phyloP scores from a whole-genome alignment of 2,113 vertebrate species.

The Miniopterus natalensis region DNA sequence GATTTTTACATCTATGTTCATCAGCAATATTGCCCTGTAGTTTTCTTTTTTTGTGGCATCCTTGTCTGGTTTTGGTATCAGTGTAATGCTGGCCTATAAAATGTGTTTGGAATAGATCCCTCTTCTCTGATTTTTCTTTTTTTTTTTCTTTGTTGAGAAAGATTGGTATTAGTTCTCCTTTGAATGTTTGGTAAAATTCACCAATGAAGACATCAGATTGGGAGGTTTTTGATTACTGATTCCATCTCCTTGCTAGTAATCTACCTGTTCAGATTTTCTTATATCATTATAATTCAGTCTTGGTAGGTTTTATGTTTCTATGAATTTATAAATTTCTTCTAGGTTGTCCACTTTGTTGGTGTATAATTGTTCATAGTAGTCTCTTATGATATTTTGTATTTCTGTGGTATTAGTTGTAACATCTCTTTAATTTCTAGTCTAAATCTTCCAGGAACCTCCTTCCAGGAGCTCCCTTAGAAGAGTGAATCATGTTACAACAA shows the following conservation, averaged over 20 bases:
- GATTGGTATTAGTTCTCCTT: background rate
- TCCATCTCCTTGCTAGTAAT: background rate
- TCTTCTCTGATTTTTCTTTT: background rate
- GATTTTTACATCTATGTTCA: background rate
- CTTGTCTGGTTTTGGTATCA: background rate
- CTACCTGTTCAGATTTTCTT: background rate
- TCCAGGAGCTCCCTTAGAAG: background rate
- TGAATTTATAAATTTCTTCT: background rate
- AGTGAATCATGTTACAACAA: constrained; percentile 2
- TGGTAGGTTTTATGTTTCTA: background rate
- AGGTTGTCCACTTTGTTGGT: background rate
- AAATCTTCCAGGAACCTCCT: background rate
- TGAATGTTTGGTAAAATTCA: background rate
- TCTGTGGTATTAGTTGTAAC: background rate
- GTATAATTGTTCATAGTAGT: background rate
- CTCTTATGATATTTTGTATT: background rate
- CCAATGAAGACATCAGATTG: background rate
- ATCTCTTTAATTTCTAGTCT: background rate
- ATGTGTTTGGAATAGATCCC: background rate
- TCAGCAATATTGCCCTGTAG: background rate
- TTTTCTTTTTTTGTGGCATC: background rate
- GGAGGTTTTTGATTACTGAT: background rate
- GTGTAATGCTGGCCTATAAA: background rate
- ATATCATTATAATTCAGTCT: background rate
- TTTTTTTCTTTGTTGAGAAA: background rate